Conservation (phyloP, 2,888 invertebrate genomes). For the Caenorhabditis macrosperma region DNA sequence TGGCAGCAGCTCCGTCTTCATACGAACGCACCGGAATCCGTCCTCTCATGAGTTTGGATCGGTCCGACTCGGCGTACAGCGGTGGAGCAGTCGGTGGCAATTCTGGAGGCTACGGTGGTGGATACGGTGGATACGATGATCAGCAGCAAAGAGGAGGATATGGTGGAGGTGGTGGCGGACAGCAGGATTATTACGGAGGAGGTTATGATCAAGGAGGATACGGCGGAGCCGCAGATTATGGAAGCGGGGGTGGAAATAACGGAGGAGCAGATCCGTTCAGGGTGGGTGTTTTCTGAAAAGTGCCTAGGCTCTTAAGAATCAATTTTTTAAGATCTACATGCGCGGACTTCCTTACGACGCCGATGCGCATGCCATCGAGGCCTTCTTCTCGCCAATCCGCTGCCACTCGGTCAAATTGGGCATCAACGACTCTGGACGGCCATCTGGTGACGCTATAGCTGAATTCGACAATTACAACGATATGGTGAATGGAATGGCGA, state of each 20-base stretch:
- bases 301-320: not conserved
- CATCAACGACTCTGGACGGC: constrained; percentile 67
- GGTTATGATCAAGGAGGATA: constrained; percentile 29
- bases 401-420: constrained; percentile 69
- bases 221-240: constrained; percentile 12
- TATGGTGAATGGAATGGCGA: constrained; percentile 64
- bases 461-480: constrained; percentile 71
- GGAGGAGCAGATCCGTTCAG: constrained; percentile 21
- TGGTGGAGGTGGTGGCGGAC: constrained; percentile 12
- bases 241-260: too few species aligned
- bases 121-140: constrained; percentile 9
- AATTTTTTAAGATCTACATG: constrained; percentile 68
- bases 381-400: constrained; percentile 73
- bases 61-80: constrained; percentile 16
- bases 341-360: constrained; percentile 76
- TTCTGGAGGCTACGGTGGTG: not conserved
- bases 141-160: constrained; percentile 5
- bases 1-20: constrained; percentile 1
- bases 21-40: constrained; percentile 47
- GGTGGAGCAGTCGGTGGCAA: constrained; percentile 3
- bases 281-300: constrained; percentile 1
- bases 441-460: constrained; percentile 75
- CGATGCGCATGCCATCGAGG: constrained; percentile 64
- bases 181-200: constrained; percentile 16
- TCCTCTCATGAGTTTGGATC: constrained; percentile 39